Base-by-base conservation (phyloP, 2,113 vertebrate species). In the Tautogolabrus adspersus region DNA sequence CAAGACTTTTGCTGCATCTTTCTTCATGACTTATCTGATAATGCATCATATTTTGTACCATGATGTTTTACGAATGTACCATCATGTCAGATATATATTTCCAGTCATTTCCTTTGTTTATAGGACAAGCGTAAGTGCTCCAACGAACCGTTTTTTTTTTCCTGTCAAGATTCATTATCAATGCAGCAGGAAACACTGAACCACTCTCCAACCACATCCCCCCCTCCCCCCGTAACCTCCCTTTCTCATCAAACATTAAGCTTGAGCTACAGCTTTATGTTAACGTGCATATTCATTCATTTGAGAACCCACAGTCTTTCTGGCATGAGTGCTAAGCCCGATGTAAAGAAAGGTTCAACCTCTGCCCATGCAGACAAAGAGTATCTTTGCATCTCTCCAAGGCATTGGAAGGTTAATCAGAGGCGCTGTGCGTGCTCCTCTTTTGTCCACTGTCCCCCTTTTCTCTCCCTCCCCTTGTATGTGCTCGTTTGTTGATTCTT, bases 401-500 rank as follows among this genome's bases (percentile, higher is more conserved):
- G 72, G 75, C 23, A 42, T 52, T 11, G 10, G n/a, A 16, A n/a
- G 30, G 67, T 47, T 44, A 59, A 52, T 73, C 13, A 34, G 16
- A 46, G 47, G 56, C 11, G 40, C 40, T 40, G 38, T 42, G 59
- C 69, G 55, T 66, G 60, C 40, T 49, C 47, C 21, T 47, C 21
- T 70, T 68, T 66, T 64, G 52, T 63, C 62, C 44, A 1, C 30
- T 34, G 30, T 71, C 56, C 42, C 26, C 56, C 19, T 8, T 13
- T 46, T 55, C 21, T 23, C 60, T 38, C 8, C 37, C n/a, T 21
- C 42, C 16, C 22, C 37, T 81, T 83, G 75, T 55, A 67, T 46
- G 47, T 47, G 16, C 60, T 65, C 68, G 77, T 81, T 83, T 66
- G 71, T 73, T 82, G 59, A 72, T 82, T 77, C 47, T 46, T 64